Base-by-base conservation (phyloP, 2,797 vertebrate genomes). In the Dendrocincla fuliginosa region DNA sequence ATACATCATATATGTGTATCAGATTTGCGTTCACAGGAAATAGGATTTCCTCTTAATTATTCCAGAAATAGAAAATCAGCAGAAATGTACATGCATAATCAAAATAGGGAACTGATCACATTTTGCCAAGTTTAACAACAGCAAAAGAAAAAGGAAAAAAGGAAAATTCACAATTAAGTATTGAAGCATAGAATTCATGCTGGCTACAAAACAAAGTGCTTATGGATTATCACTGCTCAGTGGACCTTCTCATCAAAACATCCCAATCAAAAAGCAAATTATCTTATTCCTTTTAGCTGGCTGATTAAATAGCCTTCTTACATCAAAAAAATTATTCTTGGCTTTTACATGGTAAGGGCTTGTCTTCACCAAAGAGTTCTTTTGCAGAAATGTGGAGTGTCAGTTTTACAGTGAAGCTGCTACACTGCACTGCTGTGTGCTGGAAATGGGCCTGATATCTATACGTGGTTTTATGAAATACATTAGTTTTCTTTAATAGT, bases 381-480 rank as follows among this genome's bases (percentile, higher is more conserved):
- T 91, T 57, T 44, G 22, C 39, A 77, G 55, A 64, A 61, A 55
- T 44, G 44, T 16, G 16, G 24, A 84, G 59, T 8, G 6, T 20
- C 47, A 55, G 18, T 44, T 90, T 88, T 88, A 67, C 10, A 64
- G 30, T 22, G 30, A 13, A 59, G 27, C 25, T 4, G 2, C 30
- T 65, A 16, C 0, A 2, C 22, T 53, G 12, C 35, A 16, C 18
- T 46, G 8, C 13, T 67, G 47, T 37, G 4, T 89, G 5, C 50
- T 80, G 23, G 42, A 81, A 88, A 42, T 11, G 15, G 0, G 0
- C 27, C 35, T 6, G 5, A 67, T 5, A 2, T 19, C 10, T 76
- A 3, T 9, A 70, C 53, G 8, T 16, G 16, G 22, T 78, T 88
- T 71, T 44, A 39, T n/a, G 6, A 88, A 75, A 68, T 28, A 33